phyloP scores from a whole-genome alignment of 2,113 vertebrate species.

The Pangasianodon hypophthalmus region DNA sequence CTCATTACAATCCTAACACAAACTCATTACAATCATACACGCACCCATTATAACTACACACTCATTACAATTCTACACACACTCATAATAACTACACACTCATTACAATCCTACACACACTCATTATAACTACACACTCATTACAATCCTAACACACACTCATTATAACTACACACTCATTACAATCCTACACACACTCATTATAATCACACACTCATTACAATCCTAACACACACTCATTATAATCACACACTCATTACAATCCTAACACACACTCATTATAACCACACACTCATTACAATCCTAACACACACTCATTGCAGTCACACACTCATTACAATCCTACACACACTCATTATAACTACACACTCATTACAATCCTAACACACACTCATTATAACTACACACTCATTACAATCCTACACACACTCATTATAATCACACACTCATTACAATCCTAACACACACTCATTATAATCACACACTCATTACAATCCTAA shows the following conservation, averaged over 20 bases:
- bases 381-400: neutral
- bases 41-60: neutral
- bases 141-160: neutral
- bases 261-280: neutral
- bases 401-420: neutral
- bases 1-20: neutral
- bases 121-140: neutral
- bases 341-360: neutral
- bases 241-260: neutral
- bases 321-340: neutral
- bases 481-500: neutral
- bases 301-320: neutral
- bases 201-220: neutral
- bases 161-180: neutral
- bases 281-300: neutral
- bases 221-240: neutral
- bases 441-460: neutral
- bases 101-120: neutral
- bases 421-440: neutral
- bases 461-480: neutral
- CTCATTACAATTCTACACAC: neutral
- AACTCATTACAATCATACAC: neutral
- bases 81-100: conserved; percentile 1
- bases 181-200: neutral
- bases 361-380: neutral